These are phyloP conservation scores for Lordiphosa andalusiaca DNA, from an alignment of 2,888 invertebrate genomes.

Conservation along the genomic window DNA sequence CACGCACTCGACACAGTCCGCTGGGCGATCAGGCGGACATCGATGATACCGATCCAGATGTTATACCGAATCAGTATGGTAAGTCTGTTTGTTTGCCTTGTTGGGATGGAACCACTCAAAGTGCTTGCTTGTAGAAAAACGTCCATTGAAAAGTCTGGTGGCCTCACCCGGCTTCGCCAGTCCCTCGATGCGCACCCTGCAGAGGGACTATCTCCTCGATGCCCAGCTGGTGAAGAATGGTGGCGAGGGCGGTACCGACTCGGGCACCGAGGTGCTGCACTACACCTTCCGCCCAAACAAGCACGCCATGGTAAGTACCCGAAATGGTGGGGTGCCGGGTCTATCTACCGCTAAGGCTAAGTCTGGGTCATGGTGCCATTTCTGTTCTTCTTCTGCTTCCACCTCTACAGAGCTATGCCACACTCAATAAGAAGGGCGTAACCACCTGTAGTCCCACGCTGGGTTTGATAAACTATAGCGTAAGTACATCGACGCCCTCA, in stretches of 20 bases:
- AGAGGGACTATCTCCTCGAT: slow-evolving; percentile 78
- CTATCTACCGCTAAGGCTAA: slow-evolving; percentile 8
- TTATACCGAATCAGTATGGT: slow-evolving; percentile 94
- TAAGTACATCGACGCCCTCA: slow-evolving; percentile 74
- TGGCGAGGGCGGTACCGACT: slow-evolving; percentile 58
- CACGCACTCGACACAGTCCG: slow-evolving; percentile 80
- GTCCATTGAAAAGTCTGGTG: slow-evolving; percentile 79
- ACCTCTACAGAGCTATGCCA: slow-evolving; percentile 87
- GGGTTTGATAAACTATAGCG: slow-evolving; percentile 66
- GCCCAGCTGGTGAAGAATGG: slow-evolving; percentile 69
- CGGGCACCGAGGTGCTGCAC: slow-evolving; percentile 80
- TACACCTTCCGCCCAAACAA: slow-evolving; percentile 81
- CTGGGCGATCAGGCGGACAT: slow-evolving; percentile 79
- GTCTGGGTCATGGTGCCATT: slow-evolving; percentile 18
- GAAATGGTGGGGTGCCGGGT: slow-evolving; percentile 6
- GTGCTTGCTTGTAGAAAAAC: slow-evolving; percentile 75
- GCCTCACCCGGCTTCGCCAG: slow-evolving; percentile 80
- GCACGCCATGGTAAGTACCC: slow-evolving; percentile 79
- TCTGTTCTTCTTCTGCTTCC: not conserved
- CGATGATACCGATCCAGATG: slow-evolving; percentile 90
- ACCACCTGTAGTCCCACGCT: slow-evolving; percentile 80
- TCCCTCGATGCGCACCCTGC: slow-evolving; percentile 79
- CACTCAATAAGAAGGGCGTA: slow-evolving; percentile 86
- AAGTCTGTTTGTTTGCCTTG: slow-evolving; percentile 73
- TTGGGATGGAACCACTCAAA: not conserved